These are phyloP conservation scores for Eupithecia inturbata DNA, from an alignment of 2,888 invertebrate species.

Conservation along the genomic window DNA sequence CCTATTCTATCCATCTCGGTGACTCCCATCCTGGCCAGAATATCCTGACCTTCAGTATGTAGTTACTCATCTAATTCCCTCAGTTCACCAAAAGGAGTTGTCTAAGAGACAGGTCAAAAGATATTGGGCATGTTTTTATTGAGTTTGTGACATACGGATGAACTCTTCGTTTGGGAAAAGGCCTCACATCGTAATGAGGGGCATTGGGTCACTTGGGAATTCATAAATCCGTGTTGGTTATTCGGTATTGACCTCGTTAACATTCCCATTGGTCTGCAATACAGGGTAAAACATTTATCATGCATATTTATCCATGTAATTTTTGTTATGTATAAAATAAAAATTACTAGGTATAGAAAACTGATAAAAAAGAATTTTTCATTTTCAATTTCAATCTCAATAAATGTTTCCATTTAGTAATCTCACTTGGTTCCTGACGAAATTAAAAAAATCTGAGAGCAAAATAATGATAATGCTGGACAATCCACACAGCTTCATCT, in stretches of 20 bases:
- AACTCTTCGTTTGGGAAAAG: neutral
- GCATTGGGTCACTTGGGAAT: constrained; percentile 1
- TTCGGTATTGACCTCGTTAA: neutral
- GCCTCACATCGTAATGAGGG: neutral
- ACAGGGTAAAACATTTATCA: neutral
- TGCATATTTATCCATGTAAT: too few relatives aligned
- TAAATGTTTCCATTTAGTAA: too few relatives aligned
- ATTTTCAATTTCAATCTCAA: too few relatives aligned
- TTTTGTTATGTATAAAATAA: too few relatives aligned
- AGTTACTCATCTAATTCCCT: neutral
- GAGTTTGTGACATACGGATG: neutral
- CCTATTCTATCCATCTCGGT: neutral
- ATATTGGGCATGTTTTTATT: neutral
- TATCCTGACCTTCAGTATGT: neutral
- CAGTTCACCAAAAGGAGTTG: neutral
- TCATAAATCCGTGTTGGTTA: neutral
- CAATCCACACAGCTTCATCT: too few relatives aligned
- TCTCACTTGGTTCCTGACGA: too few relatives aligned
- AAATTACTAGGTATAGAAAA: too few relatives aligned
- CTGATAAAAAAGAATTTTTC: too few relatives aligned
- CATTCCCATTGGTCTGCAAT: neutral
- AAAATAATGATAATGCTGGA: too few relatives aligned
- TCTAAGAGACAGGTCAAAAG: neutral
- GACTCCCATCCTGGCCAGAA: constrained; percentile 1
- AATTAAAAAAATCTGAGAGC: too few relatives aligned